Base-by-base conservation (phyloP, 2,888 invertebrate species). In the Synergus itoensis region DNA sequence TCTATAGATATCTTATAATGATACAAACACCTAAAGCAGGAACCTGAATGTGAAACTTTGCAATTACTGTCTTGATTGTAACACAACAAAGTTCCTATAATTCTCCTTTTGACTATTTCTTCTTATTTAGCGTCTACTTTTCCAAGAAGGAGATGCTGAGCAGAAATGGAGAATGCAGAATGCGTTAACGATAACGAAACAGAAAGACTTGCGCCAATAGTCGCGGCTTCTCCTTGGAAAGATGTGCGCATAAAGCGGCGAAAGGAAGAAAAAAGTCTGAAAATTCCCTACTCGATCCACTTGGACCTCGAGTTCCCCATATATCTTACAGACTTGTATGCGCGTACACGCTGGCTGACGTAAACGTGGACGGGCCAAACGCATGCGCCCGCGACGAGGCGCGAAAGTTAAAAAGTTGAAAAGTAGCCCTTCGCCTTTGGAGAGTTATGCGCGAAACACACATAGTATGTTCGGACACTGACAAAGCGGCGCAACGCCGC, bases 391-490 rank as follows among this genome's bases (percentile, higher is more conserved):
- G 77, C 57, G 80, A 80, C 80, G 76, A 48, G 79, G 76, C 82
- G 79, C 80, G 81, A 77, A 77, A 81, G 81, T 83, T 86, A 89
- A 88, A 89, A 89, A 87, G 88, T 89, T 88, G 87, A 88, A 88
- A 88, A 88, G 87, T 87, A 86, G 87, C 86, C 84, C 82, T 83
- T 77, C 80, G 80, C 80, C 80, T 81, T 84, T 83, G 83, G 79
- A 84, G 87, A 89, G 88, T 87, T 89, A 88, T 88, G 88, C 85
- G 81, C 82, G 86, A 86, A 83, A 82, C 81, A 80, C 84, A 79
- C 77, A 76, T 60, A 60, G 60, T 60, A 60, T 11, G 11, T 60
- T 77, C 62, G 84, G 86, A 85, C 88, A 82, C 88, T 88, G 88
- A 89, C 86, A 87, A 89, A 89, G 83, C 84, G 88, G 62, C 81